These are phyloP conservation scores for Cephalotes varians DNA, from an alignment of 2,888 invertebrate genomes.

Conservation along the genomic window DNA sequence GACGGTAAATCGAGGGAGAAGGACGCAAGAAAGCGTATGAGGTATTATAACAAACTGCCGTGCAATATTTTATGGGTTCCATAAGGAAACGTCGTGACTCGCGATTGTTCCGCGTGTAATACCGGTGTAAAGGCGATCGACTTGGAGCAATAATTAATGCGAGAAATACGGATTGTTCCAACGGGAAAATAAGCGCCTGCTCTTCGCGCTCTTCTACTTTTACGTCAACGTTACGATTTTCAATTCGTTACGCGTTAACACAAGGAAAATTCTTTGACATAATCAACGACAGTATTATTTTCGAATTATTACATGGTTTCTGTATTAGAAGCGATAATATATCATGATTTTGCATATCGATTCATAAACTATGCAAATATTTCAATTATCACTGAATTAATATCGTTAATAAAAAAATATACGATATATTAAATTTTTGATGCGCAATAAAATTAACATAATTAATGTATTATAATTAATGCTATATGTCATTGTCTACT, in stretches of 20 bases:
- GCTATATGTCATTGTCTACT: neutral
- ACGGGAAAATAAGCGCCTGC: constrained; percentile 38
- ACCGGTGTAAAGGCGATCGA: constrained; percentile 61
- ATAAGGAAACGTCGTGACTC: constrained; percentile 81
- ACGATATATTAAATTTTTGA: neutral
- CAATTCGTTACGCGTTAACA: constrained; percentile 5
- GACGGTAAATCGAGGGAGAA: constrained; percentile 58
- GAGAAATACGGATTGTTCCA: constrained; percentile 51
- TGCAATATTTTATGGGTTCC: constrained; percentile 80
- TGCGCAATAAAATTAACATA: neutral
- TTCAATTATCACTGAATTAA: neutral
- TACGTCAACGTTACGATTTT: constrained; percentile 26
- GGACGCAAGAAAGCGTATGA: constrained; percentile 58
- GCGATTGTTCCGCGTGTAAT: constrained; percentile 76
- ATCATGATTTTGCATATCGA: neutral
- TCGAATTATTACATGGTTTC: neutral
- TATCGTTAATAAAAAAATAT: neutral
- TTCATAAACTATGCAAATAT: neutral
- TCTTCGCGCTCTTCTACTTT: constrained; percentile 4
- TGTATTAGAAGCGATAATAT: neutral
- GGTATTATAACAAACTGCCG: constrained; percentile 75
- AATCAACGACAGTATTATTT: constrained; percentile 2
- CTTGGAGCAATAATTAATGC: constrained; percentile 57
- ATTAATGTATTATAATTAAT: neutral
- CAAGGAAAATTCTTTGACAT: neutral